Conservation (phyloP, 2,113 vertebrate species). For the Lontra canadensis region DNA sequence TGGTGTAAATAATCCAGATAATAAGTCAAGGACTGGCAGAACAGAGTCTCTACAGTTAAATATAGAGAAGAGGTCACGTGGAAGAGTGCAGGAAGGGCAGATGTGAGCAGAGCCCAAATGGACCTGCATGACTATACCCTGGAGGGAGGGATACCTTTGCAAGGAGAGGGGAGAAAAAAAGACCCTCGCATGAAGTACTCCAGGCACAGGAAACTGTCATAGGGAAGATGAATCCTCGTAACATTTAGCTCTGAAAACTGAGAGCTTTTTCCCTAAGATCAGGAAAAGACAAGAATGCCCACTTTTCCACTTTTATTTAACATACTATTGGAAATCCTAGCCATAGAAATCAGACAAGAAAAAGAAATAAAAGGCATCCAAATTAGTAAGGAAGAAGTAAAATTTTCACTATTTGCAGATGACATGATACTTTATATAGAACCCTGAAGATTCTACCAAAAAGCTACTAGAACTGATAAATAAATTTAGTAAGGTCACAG, state of each 20-base stretch:
- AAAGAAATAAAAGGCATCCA: too few relatives aligned
- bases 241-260: neutral
- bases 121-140: neutral
- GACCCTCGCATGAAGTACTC: neutral
- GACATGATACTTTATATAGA: neutral
- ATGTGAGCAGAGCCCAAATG: neutral
- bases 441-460: neutral
- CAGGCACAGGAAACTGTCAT: neutral
- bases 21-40: too few relatives aligned
- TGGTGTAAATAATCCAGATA: too few relatives aligned
- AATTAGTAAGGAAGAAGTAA: too few relatives aligned
- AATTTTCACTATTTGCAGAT: too few relatives aligned
- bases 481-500: neutral
- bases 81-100: neutral
- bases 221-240: neutral
- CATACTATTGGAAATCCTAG: neutral
- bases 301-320: neutral
- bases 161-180: neutral
- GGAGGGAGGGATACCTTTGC: neutral
- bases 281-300: neutral
- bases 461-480: neutral
- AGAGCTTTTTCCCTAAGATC: neutral
- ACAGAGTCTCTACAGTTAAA: too few relatives aligned
- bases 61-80: neutral
- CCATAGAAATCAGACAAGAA: too few relatives aligned